Base-by-base conservation (phyloP, 2,888 invertebrate genomes). In the Ectemnius continuus region DNA sequence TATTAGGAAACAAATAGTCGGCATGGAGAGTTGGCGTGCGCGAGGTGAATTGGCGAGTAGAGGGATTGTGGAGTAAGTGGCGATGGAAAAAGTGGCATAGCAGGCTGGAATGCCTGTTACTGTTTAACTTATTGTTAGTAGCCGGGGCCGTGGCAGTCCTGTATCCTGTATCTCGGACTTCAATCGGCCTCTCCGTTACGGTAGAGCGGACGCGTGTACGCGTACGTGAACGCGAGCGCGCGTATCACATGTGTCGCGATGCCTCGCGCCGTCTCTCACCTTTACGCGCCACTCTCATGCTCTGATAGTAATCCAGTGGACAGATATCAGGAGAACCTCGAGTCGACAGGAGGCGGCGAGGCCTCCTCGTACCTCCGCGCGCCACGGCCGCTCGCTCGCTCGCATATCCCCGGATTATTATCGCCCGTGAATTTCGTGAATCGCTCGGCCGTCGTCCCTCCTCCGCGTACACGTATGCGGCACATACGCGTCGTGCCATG, bases 291-390 rank as follows among this genome's bases (percentile, higher is more conserved):
- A 28, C 61, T 70, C 73, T 73, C 75, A 70, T 59, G 71, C 65
- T 73, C 73, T 57, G 78, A 81, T 80, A 75, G 61, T 75, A 71
- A 80, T 80, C 79, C 70, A 58, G 52, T 61, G 70, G 78, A 79
- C 73, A 67, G 70, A 80, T 72, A 77, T 76, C 75, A 57, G 66
- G 73, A 73, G 75, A 81, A 71, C 79, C 85, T 84, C 83, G 80
- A 80, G 72, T 74, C 79, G 78, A 76, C 73, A 79, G 64, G 62
- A 76, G 76, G 77, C 81, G 76, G 77, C 81, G 85, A 85, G 84
- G 85, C 79, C 85, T 76, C 78, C 69, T 77, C 77, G 71, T 36
- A 36, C 36, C 47, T 66, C 58, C 46, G 13, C 57, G 48, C 48
- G 14, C 52, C 52, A 13, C 8, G 16, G 52, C 5, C 52, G 52